A percentile compares a stretch with the other conserved stretches of the same genome.
Evolutionary conservation across 2,113 vertebrate genomes (phyloP).

Genomic region (Hipposideros armiger): DNA sequence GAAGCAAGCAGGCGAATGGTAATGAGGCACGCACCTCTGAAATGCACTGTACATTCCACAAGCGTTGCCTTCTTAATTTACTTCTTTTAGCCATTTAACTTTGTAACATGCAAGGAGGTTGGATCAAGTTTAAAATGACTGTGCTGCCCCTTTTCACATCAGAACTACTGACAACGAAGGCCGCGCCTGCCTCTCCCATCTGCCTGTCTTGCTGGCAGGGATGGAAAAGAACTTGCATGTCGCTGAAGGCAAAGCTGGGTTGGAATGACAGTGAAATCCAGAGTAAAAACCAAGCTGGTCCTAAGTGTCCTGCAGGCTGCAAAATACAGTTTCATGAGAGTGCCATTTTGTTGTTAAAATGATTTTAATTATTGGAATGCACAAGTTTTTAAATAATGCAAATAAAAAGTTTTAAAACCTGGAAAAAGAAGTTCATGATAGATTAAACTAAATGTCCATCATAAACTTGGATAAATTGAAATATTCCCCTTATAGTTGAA

Average conservation of each 20-base stretch:
- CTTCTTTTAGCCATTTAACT: slow-evolving; percentile 92
- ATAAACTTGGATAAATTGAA: slow-evolving; percentile 20
- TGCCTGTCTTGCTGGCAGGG: slow-evolving; percentile 81
- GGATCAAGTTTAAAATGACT: slow-evolving; percentile 88
- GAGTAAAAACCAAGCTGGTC: slow-evolving; percentile 84
- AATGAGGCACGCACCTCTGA: too few relatives aligned
- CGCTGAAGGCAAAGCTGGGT: slow-evolving; percentile 83
- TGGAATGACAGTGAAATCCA: slow-evolving; percentile 82
- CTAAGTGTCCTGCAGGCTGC: too few relatives aligned
- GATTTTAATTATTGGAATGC: too few relatives aligned
- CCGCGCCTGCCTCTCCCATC: slow-evolving; percentile 83
- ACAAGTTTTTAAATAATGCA: too few relatives aligned
- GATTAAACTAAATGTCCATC: not conserved
- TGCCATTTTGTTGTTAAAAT: too few relatives aligned
- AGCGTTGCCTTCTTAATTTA: slow-evolving; percentile 93
- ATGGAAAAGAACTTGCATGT: slow-evolving; percentile 83
- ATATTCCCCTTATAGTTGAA: not conserved
- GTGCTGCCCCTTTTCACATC: slow-evolving; percentile 86
- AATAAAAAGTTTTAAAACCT: too few relatives aligned
- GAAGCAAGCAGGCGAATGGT: too few relatives aligned
- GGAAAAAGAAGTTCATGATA: not conserved
- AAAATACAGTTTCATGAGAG: too few relatives aligned
- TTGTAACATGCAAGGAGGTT: slow-evolving; percentile 90
- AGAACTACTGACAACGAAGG: slow-evolving; percentile 87
- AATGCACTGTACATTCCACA: slow-evolving; percentile 90